Evolutionary conservation across 1,140 invertebrate species (phyloP).

Genomic region (Gryllus bimaculatus): DNA sequence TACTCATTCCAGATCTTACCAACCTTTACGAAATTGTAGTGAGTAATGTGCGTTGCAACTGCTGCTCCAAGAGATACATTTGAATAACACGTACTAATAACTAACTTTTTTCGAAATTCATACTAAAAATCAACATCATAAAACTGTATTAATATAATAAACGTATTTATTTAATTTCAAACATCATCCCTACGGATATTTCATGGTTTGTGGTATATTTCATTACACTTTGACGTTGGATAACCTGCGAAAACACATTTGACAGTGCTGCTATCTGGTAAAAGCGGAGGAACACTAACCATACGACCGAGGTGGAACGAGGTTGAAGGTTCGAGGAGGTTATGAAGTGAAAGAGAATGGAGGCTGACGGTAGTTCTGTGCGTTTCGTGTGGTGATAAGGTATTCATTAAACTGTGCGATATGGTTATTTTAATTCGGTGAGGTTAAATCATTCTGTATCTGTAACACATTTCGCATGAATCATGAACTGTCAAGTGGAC

Average conservation of each 20-base stretch:
- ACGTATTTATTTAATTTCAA: too few species aligned
- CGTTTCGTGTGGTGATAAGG: constrained; percentile 14
- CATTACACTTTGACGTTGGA: too few species aligned
- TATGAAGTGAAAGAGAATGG: constrained; percentile 14
- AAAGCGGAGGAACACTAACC: neutral
- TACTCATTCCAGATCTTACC: too few species aligned
- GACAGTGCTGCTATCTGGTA: neutral
- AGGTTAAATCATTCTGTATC: constrained; percentile 11
- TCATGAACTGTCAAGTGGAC: constrained; percentile 27
- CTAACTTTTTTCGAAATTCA: too few species aligned
- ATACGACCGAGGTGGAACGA: neutral
- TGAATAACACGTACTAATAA: too few species aligned
- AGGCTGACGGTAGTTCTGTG: constrained; percentile 1
- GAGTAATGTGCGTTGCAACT: too few species aligned
- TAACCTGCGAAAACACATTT: neutral
- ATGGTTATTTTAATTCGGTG: constrained; percentile 20
- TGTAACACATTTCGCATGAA: constrained; percentile 17
- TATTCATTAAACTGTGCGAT: constrained; percentile 15
- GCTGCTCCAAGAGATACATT: too few species aligned
- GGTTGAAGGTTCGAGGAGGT: neutral
- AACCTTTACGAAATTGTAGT: too few species aligned
- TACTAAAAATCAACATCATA: too few species aligned
- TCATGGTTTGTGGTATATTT: too few species aligned
- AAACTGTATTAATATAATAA: too few species aligned
- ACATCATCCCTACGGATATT: too few species aligned